phyloP scores from a whole-genome alignment of 2,888 invertebrate species.

The Meteorus colon region DNA sequence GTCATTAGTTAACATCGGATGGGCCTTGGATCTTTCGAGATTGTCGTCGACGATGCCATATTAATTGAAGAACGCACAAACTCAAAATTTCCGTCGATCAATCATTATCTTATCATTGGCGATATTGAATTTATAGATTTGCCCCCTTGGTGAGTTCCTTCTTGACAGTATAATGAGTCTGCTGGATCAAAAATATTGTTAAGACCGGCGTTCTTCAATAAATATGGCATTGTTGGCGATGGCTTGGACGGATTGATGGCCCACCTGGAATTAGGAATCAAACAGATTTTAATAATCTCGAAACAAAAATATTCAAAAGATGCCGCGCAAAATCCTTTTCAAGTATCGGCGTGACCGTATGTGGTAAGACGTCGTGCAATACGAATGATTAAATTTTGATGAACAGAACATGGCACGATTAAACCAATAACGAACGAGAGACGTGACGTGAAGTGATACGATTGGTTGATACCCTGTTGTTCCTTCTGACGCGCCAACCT shows the following conservation, averaged over 20 bases:
- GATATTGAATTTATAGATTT: conserved; percentile 94
- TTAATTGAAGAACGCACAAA: conserved; percentile 85
- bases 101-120: conserved; percentile 93
- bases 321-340: too few species aligned
- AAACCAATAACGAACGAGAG: too few species aligned
- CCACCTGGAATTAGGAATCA: conserved; percentile 84
- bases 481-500: too few species aligned
- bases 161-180: conserved; percentile 96
- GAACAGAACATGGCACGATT: too few species aligned
- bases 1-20: conserved; percentile 93
- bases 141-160: conserved; percentile 88
- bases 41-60: conserved; percentile 90
- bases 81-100: conserved; percentile 92
- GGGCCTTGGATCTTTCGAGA: conserved; percentile 97
- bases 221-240: conserved; percentile 88
- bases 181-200: conserved; percentile 88
- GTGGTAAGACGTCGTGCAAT: too few species aligned
- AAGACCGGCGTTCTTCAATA: conserved; percentile 87
- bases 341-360: too few species aligned
- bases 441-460: too few species aligned
- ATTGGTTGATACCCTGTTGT: too few species aligned
- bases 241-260: conserved; percentile 96
- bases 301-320: too few species aligned
- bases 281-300: too few species aligned
- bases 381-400: too few species aligned